Percentiles rank a stretch among this genome's conserved stretches.
These are phyloP conservation scores for Perca schrenkii DNA, from an alignment of 2,113 vertebrate genomes.

Conservation along the genomic window DNA sequence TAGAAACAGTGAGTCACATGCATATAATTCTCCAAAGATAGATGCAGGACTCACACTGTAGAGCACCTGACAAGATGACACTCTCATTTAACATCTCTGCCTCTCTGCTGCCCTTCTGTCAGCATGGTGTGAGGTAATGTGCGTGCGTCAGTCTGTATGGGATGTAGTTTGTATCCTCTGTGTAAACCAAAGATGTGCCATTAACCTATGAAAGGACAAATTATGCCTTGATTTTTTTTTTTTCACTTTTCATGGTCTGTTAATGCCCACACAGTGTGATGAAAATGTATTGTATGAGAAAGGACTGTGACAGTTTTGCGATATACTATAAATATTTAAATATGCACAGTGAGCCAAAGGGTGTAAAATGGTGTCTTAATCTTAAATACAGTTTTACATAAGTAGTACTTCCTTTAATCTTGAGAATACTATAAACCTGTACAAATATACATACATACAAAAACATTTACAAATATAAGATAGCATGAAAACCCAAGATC, in stretches of 20 bases:
- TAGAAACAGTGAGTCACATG: conserved; percentile 58
- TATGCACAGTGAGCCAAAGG: not conserved
- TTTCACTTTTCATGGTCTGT: not conserved
- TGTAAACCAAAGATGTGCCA: conserved; percentile 26
- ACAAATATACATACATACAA: too few relatives aligned
- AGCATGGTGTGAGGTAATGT: conserved; percentile 45
- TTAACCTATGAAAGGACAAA: conserved; percentile 23
- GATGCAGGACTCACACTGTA: conserved; percentile 37
- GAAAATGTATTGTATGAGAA: not conserved
- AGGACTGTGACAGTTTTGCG: not conserved
- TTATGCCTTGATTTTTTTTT: conserved; percentile 1
- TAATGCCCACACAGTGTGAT: not conserved
- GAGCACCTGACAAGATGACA: conserved; percentile 52
- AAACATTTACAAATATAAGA: not conserved
- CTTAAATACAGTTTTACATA: not conserved
- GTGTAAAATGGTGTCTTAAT: not conserved
- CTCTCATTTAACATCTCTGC: conserved; percentile 53
- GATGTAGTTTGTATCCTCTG: conserved; percentile 21
- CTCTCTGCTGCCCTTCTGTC: conserved; percentile 55
- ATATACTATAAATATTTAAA: not conserved
- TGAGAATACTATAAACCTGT: not conserved
- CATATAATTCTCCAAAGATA: conserved; percentile 63
- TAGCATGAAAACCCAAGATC: not conserved
- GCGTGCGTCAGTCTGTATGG: conserved; percentile 23
- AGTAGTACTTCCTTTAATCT: not conserved